phyloP scores from a whole-genome alignment of 2,113 vertebrate genomes.

The Datnioides undecimradiatus region DNA sequence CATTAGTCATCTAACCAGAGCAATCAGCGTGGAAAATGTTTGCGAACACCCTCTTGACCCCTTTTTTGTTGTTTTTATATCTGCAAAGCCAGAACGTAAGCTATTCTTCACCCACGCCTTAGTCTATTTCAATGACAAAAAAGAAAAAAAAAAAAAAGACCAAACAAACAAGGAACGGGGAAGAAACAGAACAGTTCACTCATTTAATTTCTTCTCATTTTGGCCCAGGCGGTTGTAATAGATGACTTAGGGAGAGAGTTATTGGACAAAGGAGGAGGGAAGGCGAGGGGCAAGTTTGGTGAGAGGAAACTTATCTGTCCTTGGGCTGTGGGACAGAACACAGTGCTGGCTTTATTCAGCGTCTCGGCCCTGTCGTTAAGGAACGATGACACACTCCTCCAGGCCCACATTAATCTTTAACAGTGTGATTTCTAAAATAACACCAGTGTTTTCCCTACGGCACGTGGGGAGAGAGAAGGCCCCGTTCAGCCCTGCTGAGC shows the following conservation, averaged over 20 bases:
- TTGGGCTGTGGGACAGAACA: constrained; percentile 81
- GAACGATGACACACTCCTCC: constrained; percentile 85
- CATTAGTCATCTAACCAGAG: constrained; percentile 81
- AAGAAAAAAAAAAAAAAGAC: constrained; percentile 10
- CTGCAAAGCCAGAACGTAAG: constrained; percentile 36
- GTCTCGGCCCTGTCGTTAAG: constrained; percentile 79
- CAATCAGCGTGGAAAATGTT: constrained; percentile 79
- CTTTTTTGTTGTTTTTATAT: constrained; percentile 68
- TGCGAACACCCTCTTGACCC: constrained; percentile 69
- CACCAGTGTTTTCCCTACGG: constrained; percentile 78
- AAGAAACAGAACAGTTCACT: constrained; percentile 40
- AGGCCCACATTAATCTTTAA: constrained; percentile 84
- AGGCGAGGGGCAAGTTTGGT: constrained; percentile 57
- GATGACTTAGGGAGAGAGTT: constrained; percentile 63
- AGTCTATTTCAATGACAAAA: constrained; percentile 41
- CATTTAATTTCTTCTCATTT: constrained; percentile 46
- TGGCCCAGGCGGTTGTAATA: constrained; percentile 48
- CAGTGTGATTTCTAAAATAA: constrained; percentile 86
- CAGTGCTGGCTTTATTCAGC: constrained; percentile 82
- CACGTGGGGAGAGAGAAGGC: constrained; percentile 60
- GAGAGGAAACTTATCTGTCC: constrained; percentile 82
- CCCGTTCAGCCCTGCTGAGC: constrained; percentile 57
- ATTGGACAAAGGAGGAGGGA: constrained; percentile 73
- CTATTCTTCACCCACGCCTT: constrained; percentile 38
- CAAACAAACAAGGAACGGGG: constrained; percentile 27